Base-by-base conservation (phyloP, 1,140 invertebrate genomes). In the Trichonephila clavipes region DNA sequence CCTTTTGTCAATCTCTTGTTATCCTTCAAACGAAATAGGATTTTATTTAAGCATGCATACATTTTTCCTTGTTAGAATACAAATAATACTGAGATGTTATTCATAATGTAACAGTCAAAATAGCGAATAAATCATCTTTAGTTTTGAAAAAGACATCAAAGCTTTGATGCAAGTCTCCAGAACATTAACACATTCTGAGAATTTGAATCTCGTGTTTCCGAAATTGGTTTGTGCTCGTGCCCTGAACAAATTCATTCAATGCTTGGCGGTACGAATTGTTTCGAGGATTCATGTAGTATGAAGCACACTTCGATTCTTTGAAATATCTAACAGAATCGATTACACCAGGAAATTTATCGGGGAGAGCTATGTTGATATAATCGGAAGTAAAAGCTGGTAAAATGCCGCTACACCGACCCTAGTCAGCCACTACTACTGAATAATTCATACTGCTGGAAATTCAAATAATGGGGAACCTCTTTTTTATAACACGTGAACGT, bases 331-430 rank as follows among this genome's bases (percentile, higher is more conserved):
- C 40, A 72, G 66, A 92, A 92, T 92, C 90, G 90, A 92, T 92
- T 87, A 69, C 28, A 87, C 83, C 90, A 44, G 90, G 82, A 92
- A 92, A 92, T 92, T 92, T 87, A 86, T 92, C 83, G 44, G 83
- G 59, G 81, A 85, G 62, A 72, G 12, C n/a, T 40, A 92, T 92
- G 83, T 72, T 92, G 82, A 92, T 92, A 92, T 92, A 92, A 92
- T 92, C 90, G 83, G 90, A 92, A 92, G 83, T 92, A 87, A 92
- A 92, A 92, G 82, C 90, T 92, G 83, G 91, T 92, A 92, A 92
- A 92, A 87, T 87, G 83, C 83, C 91, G 61, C 91, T 72, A 86
- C 90, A 92, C 88, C 59, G 44, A 69, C 21, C 61, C 16, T 6
- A 91, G 89, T 69, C 77, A 83, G 61, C 89, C 61, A 44, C 77